Evolutionary conservation across 2,888 invertebrate species (phyloP).

Genomic region (Poecilobothrus nobilitatus): DNA sequence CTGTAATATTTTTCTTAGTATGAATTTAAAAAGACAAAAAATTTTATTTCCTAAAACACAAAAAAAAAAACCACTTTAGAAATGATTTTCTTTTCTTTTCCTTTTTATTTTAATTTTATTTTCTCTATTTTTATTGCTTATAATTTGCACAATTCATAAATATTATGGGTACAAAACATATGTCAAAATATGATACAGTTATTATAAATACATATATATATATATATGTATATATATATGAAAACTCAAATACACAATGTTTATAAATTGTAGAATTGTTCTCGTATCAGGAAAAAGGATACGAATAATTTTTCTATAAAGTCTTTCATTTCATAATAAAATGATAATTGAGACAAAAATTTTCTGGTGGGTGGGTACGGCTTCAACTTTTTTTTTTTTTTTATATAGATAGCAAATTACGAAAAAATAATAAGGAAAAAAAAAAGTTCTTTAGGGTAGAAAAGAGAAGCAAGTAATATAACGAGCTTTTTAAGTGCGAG

Average conservation of each 20-base stretch:
- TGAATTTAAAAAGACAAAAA: too few species aligned
- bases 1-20: conserved; percentile 2
- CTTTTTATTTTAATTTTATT: neutral
- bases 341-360: neutral
- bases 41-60: conserved; percentile 10
- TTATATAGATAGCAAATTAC: too few species aligned
- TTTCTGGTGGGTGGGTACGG: too few species aligned
- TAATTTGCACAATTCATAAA: conserved; percentile 6
- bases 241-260: too few species aligned
- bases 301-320: neutral
- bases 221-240: too few species aligned
- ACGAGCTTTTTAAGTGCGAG: neutral
- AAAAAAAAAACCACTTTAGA: conserved; percentile 5
- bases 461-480: neutral
- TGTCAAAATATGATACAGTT: neutral
- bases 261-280: neutral
- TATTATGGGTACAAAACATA: neutral
- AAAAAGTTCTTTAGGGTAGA: neutral
- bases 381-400: too few species aligned
- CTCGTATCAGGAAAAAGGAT: neutral
- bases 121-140: neutral
- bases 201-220: neutral
- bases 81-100: conserved; percentile 1
- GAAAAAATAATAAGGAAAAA: too few species aligned
- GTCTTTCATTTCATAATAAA: neutral